phyloP scores from a whole-genome alignment of 2,888 invertebrate genomes.

The Parascotia fuliginaria region DNA sequence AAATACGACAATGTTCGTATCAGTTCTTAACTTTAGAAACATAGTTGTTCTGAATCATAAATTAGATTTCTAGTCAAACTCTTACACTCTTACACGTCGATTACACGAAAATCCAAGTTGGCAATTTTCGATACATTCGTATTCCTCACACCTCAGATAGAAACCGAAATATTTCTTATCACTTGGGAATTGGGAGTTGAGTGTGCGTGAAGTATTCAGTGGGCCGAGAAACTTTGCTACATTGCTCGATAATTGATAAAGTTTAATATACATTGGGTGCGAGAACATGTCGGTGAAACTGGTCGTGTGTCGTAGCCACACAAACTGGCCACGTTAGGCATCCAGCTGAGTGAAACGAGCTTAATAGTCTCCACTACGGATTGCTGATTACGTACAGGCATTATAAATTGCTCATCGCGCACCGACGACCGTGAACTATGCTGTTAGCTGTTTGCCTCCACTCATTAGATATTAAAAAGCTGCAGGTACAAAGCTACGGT shows the following conservation, averaged over 20 bases:
- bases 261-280: slow-evolving; percentile 63
- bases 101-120: slow-evolving; percentile 33
- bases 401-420: slow-evolving; percentile 52
- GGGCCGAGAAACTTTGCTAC: slow-evolving; percentile 63
- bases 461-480: slow-evolving; percentile 14
- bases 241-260: slow-evolving; percentile 81
- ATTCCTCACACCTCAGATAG: slow-evolving; percentile 47
- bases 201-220: slow-evolving; percentile 63
- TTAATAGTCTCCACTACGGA: slow-evolving; percentile 59
- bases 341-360: slow-evolving; percentile 51
- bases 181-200: slow-evolving; percentile 54
- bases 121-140: slow-evolving; percentile 43
- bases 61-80: slow-evolving; percentile 32
- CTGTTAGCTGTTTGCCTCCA: slow-evolving; percentile 23
- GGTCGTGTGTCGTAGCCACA: slow-evolving; percentile 44
- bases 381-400: slow-evolving; percentile 65
- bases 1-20: slow-evolving; percentile 4
- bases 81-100: slow-evolving; percentile 19
- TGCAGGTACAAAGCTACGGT: neutral
- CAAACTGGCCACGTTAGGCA: slow-evolving; percentile 44
- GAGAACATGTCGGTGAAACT: slow-evolving; percentile 73
- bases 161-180: slow-evolving; percentile 58
- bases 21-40: slow-evolving; percentile 4
- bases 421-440: slow-evolving; percentile 24
- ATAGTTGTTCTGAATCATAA: neutral